Evolutionary conservation across 1,140 invertebrate species (phyloP).

Genomic region (Argopecten irradians): DNA sequence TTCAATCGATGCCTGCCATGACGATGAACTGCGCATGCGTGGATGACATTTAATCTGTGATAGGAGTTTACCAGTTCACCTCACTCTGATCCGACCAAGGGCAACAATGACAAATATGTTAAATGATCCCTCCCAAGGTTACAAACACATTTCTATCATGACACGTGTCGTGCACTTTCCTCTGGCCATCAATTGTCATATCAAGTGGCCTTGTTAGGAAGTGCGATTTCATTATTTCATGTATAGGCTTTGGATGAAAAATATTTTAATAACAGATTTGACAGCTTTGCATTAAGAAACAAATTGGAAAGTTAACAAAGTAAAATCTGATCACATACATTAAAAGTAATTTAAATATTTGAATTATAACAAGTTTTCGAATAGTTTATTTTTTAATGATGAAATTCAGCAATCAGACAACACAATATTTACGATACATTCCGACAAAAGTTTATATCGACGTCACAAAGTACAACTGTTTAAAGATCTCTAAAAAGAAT

Average conservation of each 20-base stretch:
- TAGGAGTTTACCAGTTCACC: not conserved
- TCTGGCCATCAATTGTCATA: not conserved
- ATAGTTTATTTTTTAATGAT: too few relatives aligned
- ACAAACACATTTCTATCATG: not conserved
- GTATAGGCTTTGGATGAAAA: not conserved
- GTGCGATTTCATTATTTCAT: constrained; percentile 18
- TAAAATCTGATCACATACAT: not conserved
- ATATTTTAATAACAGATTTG: not conserved
- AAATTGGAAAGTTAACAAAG: not conserved
- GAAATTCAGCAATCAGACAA: too few relatives aligned
- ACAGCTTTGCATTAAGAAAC: not conserved
- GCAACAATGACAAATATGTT: not conserved
- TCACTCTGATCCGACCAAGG: constrained; percentile 14
- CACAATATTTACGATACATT: too few relatives aligned
- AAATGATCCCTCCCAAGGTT: not conserved
- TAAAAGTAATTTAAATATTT: too few relatives aligned
- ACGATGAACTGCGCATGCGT: not conserved
- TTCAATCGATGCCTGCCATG: not conserved
- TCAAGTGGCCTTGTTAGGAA: not conserved
- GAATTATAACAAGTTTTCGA: too few relatives aligned
- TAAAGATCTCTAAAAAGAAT: too few relatives aligned
- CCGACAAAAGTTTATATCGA: too few relatives aligned
- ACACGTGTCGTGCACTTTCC: not conserved
- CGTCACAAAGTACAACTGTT: too few relatives aligned
- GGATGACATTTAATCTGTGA: not conserved